phyloP scores from a whole-genome alignment of 2,113 vertebrate species.

The Psephotus haematonotus region DNA sequence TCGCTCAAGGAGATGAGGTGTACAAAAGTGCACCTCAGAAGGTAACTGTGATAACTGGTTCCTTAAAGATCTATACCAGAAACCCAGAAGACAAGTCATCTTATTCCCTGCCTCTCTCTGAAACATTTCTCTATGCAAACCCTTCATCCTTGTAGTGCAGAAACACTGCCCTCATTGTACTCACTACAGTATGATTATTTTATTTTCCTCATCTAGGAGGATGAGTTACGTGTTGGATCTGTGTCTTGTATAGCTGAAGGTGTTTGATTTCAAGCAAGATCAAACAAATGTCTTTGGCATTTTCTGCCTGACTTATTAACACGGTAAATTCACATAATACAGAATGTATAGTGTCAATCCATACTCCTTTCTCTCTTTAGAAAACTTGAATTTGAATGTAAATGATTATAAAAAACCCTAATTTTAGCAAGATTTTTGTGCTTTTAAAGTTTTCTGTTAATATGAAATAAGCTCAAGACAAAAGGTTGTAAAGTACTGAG shows the following conservation, averaged over 20 bases:
- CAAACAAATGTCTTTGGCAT: not conserved
- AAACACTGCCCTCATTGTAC: not conserved
- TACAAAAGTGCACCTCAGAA: not conserved
- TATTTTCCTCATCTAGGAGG: not conserved
- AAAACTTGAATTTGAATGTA: not conserved
- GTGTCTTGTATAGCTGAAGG: not conserved
- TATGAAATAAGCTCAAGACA: not conserved
- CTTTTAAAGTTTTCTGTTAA: not conserved
- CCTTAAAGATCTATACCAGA: not conserved
- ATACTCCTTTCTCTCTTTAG: not conserved
- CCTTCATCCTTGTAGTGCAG: not conserved
- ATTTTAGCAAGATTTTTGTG: not conserved
- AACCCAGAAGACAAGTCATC: not conserved
- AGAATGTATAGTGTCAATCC: not conserved
- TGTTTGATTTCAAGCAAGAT: slow-evolving; percentile 2
- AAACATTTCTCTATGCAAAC: not conserved
- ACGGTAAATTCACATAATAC: not conserved
- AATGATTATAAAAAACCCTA: not conserved
- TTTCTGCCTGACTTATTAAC: not conserved
- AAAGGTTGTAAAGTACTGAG: not conserved
- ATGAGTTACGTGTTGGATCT: not conserved
- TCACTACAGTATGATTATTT: not conserved
- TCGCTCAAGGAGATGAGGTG: not conserved
- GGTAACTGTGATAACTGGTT: not conserved
- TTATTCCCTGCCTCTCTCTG: not conserved